These are phyloP conservation scores for cat (Felis catus) DNA, from an alignment of 2,113 vertebrate genomes.

Conservation along the genomic window DNA sequence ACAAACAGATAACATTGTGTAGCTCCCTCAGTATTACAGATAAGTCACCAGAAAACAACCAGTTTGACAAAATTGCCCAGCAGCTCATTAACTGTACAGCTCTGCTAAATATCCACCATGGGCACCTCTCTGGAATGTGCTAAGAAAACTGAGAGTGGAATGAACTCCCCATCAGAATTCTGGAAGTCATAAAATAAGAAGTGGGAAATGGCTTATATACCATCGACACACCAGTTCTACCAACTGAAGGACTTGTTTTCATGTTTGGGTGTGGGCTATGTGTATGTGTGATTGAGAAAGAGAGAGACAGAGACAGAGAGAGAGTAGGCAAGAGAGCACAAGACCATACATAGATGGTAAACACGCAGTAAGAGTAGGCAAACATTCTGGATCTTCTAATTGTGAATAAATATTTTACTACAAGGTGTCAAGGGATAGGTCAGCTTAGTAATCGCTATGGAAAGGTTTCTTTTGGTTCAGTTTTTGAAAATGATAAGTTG, in stretches of 20 bases:
- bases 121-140: constrained; percentile 30
- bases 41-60: constrained; percentile 82
- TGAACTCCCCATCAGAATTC: background rate
- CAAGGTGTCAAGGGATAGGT: background rate
- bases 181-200: background rate
- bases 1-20: constrained; percentile 80
- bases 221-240: background rate
- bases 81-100: constrained; percentile 80
- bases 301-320: background rate
- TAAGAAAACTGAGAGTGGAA: constrained; percentile 48
- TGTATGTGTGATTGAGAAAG: background rate
- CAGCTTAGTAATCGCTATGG: constrained; percentile 22
- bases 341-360: background rate
- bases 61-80: constrained; percentile 81
- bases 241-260: background rate
- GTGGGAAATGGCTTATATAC: background rate
- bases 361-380: background rate
- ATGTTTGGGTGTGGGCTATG: background rate
- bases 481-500: constrained; percentile 56
- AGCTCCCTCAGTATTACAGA: constrained; percentile 77
- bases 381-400: background rate
- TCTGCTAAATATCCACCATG: constrained; percentile 74
- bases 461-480: constrained; percentile 45
- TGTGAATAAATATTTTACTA: constrained; percentile 47
- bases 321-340: background rate